Base-by-base conservation (phyloP, 2,888 invertebrate species). In the Ophion costatus region DNA sequence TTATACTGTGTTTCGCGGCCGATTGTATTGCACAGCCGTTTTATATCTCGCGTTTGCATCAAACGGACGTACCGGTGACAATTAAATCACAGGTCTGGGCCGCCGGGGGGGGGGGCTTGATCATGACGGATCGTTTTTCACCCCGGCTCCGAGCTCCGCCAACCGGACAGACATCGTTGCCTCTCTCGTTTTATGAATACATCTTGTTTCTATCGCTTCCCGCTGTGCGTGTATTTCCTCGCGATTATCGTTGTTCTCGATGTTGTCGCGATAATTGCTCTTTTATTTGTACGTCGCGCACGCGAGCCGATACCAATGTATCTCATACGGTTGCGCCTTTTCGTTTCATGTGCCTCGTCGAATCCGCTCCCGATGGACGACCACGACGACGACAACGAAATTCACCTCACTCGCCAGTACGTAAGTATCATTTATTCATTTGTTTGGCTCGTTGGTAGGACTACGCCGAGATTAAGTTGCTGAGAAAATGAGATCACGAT, bases 41-140 rank as follows among this genome's bases (percentile, higher is more conserved):
- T 80, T 59, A 57, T 78, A 84, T 84, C 84, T 75, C 38, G 70
- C 64, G 70, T 81, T 74, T 79, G 77, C 80, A 82, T 85, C 85
- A 67, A 85, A 80, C 82, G 85, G 82, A 85, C 85, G 85, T 85
- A 2, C 29, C 88, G 90, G 91, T 92, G 92, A 93, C 93, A 92
- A 92, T 92, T 92, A 93, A 93, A 93, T 93, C 92, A 93, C 90
- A 92, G 92, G 91, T 92, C 89, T 86, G 87, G n/a, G n/a, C n/a
- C n/a, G n/a, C n/a, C n/a, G n/a, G 87, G 14, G 17, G 3, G 51
- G 2, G 51, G 14, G 88, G 87, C 80, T 90, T 93, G 92, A 93
- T 92, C 92, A 93, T 93, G 93, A 93, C 92, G 92, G 92, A 93
- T 93, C 89, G 89, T 85, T 87, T 82, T 87, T 88, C 82, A 64